These are phyloP conservation scores for Ophion ventricosus DNA, from an alignment of 2,888 invertebrate genomes.

Conservation along the genomic window DNA sequence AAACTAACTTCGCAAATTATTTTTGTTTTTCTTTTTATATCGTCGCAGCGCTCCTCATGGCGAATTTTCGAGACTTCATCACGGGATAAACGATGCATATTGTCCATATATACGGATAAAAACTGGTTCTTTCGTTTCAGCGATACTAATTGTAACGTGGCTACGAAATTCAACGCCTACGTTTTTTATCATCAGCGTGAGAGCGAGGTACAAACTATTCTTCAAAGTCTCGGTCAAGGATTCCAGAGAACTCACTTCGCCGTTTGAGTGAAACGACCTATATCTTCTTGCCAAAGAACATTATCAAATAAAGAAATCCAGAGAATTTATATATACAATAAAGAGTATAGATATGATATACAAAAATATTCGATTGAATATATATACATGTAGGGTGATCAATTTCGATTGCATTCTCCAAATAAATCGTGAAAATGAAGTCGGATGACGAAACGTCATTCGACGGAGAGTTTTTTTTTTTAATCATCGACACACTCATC, in stretches of 20 bases:
- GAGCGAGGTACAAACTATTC: slow-evolving; percentile 82
- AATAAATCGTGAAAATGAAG: too few species aligned
- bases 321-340: slow-evolving; percentile 17
- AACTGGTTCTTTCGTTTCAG: slow-evolving; percentile 75
- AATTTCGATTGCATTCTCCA: too few species aligned
- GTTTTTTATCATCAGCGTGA: slow-evolving; percentile 83
- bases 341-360: neutral
- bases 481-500: too few species aligned
- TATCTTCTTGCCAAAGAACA: slow-evolving; percentile 51
- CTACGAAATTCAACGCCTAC: slow-evolving; percentile 83
- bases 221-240: slow-evolving; percentile 85
- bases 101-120: neutral
- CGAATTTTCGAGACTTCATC: too few species aligned
- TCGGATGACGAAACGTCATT: too few species aligned
- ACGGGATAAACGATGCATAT: too few species aligned
- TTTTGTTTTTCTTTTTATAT: neutral
- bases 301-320: slow-evolving; percentile 3
- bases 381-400: neutral
- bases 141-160: slow-evolving; percentile 83
- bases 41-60: too few species aligned
- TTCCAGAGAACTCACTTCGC: slow-evolving; percentile 85
- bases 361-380: neutral
- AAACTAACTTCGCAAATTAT: neutral
- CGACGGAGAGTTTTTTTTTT: too few species aligned
- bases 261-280: slow-evolving; percentile 77